phyloP scores from a whole-genome alignment of 1,140 invertebrate species.

The Trinorchestia longiramus region DNA sequence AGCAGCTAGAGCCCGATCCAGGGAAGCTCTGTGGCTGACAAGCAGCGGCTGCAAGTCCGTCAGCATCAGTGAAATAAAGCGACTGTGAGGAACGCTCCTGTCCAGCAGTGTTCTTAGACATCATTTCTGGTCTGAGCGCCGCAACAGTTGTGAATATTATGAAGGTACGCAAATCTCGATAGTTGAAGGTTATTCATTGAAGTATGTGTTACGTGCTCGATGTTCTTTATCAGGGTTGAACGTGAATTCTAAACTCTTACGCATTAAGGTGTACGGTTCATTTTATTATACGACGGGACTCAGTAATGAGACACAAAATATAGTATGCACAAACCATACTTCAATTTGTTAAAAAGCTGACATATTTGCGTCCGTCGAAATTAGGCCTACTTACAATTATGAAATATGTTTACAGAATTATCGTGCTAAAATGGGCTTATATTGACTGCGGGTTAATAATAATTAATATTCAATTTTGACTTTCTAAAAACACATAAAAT shows the following conservation, averaged over 20 bases:
- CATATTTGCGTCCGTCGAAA: neutral
- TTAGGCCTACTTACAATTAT: neutral
- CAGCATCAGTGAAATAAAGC: neutral
- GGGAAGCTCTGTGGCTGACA: neutral
- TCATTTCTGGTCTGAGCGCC: neutral
- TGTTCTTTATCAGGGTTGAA: neutral
- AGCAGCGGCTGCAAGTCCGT: neutral
- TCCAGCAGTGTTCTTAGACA: no score
- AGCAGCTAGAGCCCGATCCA: neutral
- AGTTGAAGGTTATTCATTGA: neutral
- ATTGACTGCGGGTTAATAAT: no score
- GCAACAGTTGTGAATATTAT: neutral
- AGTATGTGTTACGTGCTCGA: neutral
- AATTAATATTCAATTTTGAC: neutral
- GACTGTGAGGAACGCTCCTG: neutral
- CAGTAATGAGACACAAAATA: neutral
- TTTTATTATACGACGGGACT: neutral
- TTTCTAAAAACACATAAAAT: neutral
- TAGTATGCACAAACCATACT: neutral
- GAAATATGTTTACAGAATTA: neutral
- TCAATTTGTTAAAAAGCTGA: neutral
- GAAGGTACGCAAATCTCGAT: neutral
- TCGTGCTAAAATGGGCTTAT: no score
- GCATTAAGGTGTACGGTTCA: neutral
- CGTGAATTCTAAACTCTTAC: neutral